Evolutionary conservation across 2,113 vertebrate genomes (phyloP).

Genomic region (Machaerirhynchus nigripectus): DNA sequence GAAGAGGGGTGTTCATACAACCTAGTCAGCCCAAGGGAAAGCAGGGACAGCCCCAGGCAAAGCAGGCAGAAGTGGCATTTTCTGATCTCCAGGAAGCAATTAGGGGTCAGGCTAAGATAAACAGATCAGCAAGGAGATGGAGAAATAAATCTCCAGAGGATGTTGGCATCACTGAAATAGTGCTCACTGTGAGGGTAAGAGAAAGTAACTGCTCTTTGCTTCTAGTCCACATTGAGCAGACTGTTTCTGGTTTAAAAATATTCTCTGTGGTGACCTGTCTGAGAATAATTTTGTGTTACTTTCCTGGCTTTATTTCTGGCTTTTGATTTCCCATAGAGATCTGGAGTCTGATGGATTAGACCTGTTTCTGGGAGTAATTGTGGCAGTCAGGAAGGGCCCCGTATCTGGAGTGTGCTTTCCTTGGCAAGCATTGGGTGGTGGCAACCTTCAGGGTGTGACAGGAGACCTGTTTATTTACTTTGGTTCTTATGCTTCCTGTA

Average conservation of each 20-base stretch:
- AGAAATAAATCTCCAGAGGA: neutral
- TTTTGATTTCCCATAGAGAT: slow-evolving; percentile 33
- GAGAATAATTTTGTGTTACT: slow-evolving; percentile 7
- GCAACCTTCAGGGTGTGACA: slow-evolving; percentile 29
- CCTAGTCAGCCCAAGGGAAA: neutral
- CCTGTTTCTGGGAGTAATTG: slow-evolving; percentile 38
- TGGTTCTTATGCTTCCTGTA: neutral
- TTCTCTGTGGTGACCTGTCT: neutral
- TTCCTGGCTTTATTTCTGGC: slow-evolving; percentile 24
- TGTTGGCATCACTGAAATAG: neutral
- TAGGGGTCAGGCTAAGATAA: neutral
- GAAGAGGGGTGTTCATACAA: neutral
- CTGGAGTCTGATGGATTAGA: slow-evolving; percentile 10
- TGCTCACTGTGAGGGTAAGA: neutral
- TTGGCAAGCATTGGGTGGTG: slow-evolving; percentile 2
- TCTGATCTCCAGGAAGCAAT: neutral
- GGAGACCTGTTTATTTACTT: slow-evolving; percentile 21
- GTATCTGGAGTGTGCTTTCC: slow-evolving; percentile 27
- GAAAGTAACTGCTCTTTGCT: neutral
- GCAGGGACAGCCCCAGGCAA: neutral
- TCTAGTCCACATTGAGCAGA: neutral
- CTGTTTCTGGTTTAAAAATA: slow-evolving; percentile 11
- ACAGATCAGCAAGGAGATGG: neutral
- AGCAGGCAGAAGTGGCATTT: neutral
- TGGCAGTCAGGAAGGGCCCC: neutral